Evolutionary conservation across 2,797 vertebrate genomes (phyloP).

Genomic region (Trichosurus vulpecula): DNA sequence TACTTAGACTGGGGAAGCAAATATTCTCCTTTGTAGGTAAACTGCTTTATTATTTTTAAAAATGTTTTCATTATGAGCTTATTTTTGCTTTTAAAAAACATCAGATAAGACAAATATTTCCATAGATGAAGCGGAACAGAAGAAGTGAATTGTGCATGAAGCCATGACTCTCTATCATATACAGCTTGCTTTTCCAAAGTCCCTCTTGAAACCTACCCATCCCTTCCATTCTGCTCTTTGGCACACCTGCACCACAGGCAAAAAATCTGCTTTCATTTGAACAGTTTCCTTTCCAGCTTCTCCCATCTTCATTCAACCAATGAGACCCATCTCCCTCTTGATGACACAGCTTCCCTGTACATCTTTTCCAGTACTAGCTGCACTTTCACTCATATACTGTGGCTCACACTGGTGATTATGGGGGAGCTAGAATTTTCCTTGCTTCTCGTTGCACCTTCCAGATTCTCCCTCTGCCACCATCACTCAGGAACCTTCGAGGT

Average conservation of each 20-base stretch:
- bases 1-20: background rate
- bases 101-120: background rate
- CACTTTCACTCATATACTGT: background rate
- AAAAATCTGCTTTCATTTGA: background rate
- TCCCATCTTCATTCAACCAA: background rate
- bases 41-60: background rate
- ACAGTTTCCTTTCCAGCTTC: background rate
- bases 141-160: background rate
- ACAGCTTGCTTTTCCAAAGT: background rate
- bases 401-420: background rate
- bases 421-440: background rate
- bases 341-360: background rate
- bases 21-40: background rate
- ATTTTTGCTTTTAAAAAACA: background rate
- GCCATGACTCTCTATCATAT: background rate
- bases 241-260: background rate
- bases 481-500: background rate
- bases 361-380: background rate
- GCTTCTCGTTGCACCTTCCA: background rate
- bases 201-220: background rate
- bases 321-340: background rate
- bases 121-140: background rate
- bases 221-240: background rate
- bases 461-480: background rate
- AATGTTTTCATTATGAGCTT: background rate